These are phyloP conservation scores for Drosophila prosaltans DNA, from an alignment of 1,140 invertebrate genomes.

Conservation along the genomic window DNA sequence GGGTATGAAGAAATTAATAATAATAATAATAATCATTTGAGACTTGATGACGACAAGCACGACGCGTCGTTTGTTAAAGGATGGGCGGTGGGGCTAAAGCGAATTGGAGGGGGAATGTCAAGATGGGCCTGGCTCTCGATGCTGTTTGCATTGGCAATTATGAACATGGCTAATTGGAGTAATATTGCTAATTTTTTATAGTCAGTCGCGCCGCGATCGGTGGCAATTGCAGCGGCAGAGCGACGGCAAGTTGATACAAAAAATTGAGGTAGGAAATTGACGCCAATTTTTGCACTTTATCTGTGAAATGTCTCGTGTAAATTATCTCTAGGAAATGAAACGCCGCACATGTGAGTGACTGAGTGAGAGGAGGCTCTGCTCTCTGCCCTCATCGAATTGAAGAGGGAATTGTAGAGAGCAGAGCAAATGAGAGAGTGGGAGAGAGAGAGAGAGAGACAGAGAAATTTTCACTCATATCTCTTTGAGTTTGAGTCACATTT, in stretches of 20 bases:
- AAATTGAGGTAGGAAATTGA: conserved; percentile 15
- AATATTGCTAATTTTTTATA: conserved; percentile 21
- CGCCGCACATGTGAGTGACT: not conserved
- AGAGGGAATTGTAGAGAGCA: not conserved
- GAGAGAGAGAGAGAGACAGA: not conserved
- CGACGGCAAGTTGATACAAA: conserved; percentile 3
- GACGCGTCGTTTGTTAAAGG: not conserved
- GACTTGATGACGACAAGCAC: conserved; percentile 15
- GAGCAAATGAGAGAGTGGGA: not conserved
- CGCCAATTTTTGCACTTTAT: conserved; percentile 16
- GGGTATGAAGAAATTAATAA: not conserved
- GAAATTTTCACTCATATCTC: not conserved
- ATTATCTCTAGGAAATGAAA: conserved; percentile 3
- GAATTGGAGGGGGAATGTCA: not conserved
- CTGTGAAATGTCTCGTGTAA: conserved; percentile 9
- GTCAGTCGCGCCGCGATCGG: not conserved
- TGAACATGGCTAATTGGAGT: conserved; percentile 12
- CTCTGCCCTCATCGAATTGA: no score
- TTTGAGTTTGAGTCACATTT: not conserved
- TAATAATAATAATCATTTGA: not conserved
- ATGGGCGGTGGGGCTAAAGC: no score
- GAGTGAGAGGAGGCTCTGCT: not conserved
- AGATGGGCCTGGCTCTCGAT: conserved; percentile 6
- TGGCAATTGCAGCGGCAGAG: no score
- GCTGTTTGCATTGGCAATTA: conserved; percentile 8